phyloP scores from a whole-genome alignment of 2,113 vertebrate genomes.

The Puffinus mauretanicus region DNA sequence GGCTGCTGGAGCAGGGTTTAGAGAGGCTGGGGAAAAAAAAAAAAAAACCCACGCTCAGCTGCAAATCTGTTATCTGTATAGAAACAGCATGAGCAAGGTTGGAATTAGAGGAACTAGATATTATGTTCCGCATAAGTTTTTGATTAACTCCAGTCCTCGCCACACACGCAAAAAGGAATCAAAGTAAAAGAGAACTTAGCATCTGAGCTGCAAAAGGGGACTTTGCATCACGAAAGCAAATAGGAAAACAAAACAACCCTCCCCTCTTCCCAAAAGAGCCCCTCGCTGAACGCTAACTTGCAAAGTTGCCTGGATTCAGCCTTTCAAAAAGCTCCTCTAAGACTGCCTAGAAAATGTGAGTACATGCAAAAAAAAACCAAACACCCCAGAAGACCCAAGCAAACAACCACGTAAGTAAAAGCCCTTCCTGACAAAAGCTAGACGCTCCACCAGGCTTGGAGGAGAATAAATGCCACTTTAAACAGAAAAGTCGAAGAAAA shows the following conservation, averaged over 20 bases:
- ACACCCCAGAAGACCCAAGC: background rate
- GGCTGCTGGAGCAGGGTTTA: background rate
- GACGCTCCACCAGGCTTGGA: background rate
- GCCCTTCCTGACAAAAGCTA: background rate
- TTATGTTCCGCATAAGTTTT: constrained; percentile 44
- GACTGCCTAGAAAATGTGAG: background rate
- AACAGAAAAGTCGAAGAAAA: background rate
- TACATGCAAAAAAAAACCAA: background rate
- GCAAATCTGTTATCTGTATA: constrained; percentile 26
- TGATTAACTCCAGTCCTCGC: constrained; percentile 53
- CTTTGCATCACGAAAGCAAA: background rate
- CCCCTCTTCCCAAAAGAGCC: background rate
- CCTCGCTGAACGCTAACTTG: background rate
- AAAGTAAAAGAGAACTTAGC: background rate
- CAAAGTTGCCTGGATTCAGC: background rate
- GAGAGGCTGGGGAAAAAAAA: background rate
- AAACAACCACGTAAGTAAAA: background rate
- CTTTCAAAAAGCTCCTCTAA: background rate
- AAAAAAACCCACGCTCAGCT: background rate
- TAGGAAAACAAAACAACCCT: background rate
- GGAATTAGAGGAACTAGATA: constrained; percentile 1
- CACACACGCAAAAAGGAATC: constrained; percentile 49
- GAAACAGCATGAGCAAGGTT: background rate
- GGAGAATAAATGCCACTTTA: background rate
- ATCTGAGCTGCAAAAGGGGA: constrained; percentile 15